A percentile compares a stretch with the other conserved stretches of the same genome.
Conservation (phyloP, 2,888 invertebrate genomes). For the Schrankia costaestrigalis region DNA sequence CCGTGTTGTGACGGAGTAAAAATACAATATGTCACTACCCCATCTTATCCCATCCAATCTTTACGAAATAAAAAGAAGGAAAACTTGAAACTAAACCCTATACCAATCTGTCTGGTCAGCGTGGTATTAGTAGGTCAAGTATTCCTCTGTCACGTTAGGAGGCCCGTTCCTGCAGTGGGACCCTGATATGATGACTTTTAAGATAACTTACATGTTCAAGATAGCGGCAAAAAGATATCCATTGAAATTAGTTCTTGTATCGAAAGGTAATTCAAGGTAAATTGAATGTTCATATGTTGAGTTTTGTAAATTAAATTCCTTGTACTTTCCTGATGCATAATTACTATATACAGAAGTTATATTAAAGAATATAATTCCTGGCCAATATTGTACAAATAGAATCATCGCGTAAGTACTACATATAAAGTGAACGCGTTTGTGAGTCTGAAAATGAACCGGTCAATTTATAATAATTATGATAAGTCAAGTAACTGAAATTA, state of each 20-base stretch:
- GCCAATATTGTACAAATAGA: neutral
- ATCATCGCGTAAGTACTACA: neutral
- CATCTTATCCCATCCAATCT: too few species aligned
- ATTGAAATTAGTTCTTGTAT: slow-evolving; percentile 9
- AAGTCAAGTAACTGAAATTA: too few species aligned
- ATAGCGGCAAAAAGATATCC: slow-evolving; percentile 6
- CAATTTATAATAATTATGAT: too few species aligned
- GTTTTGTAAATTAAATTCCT: slow-evolving; percentile 4
- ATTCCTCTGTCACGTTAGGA: too few species aligned
- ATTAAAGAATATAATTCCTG: slow-evolving; percentile 5
- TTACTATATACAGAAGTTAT: slow-evolving; percentile 11
- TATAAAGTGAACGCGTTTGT: neutral
- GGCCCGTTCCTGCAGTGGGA: too few species aligned
- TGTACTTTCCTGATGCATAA: slow-evolving; percentile 9
- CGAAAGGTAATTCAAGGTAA: slow-evolving; percentile 12
- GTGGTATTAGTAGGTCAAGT: too few species aligned
- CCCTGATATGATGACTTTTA: too few species aligned
- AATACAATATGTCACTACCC: too few species aligned
- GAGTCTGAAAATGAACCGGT: slow-evolving; percentile 1
- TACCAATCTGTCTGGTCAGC: too few species aligned
- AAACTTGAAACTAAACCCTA: too few species aligned
- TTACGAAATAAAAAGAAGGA: too few species aligned
- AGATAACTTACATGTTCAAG: slow-evolving; percentile 16
- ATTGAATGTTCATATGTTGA: slow-evolving; percentile 17
- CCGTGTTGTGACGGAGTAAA: too few species aligned